These are phyloP conservation scores for Micrasema longulum DNA, from an alignment of 1,140 invertebrate species.

Conservation along the genomic window DNA sequence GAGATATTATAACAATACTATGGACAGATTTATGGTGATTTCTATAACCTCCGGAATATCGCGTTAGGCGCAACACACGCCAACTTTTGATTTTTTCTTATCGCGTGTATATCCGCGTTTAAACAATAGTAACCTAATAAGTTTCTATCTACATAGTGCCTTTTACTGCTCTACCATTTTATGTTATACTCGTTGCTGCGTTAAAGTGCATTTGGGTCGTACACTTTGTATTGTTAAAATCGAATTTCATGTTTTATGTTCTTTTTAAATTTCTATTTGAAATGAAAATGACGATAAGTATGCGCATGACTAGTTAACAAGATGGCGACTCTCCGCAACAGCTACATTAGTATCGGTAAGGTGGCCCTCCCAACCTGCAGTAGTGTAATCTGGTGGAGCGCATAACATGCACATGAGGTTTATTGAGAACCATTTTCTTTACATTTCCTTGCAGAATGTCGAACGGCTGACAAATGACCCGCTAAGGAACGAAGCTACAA, in stretches of 20 bases:
- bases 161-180: too few species aligned
- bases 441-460: conserved; percentile 54
- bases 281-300: conserved; percentile 13
- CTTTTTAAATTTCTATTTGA: conserved; percentile 8
- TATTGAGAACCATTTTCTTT: conserved; percentile 51
- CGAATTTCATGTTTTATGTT: conserved; percentile 14
- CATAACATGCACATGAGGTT: conserved; percentile 25
- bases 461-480: conserved; percentile 54
- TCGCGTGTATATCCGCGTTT: neutral
- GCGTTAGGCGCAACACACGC: neutral
- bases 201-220: conserved; percentile 13
- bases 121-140: too few species aligned
- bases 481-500: conserved; percentile 50
- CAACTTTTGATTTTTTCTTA: too few species aligned
- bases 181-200: neutral
- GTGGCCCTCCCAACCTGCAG: neutral
- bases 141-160: too few species aligned
- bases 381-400: neutral
- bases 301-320: neutral
- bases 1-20: neutral
- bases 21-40: conserved; percentile 18
- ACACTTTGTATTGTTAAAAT: neutral
- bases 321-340: conserved; percentile 3
- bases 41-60: conserved; percentile 18
- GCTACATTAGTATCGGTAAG: conserved; percentile 11